A percentile compares a stretch with the other conserved stretches of the same genome.
phyloP scores from a whole-genome alignment of 2,113 vertebrate genomes.

The Cynopterus brachyotis region DNA sequence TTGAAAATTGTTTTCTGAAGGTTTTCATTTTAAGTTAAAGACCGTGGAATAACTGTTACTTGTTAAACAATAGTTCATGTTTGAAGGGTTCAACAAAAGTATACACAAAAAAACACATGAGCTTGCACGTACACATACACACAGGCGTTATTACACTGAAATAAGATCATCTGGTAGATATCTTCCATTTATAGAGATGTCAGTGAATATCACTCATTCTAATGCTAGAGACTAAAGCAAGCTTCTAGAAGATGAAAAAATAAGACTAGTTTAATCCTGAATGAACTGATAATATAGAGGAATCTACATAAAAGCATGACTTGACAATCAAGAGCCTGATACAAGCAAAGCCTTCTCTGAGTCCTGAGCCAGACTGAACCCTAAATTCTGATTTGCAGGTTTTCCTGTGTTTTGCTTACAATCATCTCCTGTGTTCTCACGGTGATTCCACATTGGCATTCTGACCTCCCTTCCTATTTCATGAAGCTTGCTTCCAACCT shows the following conservation, averaged over 20 bases:
- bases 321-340: neutral
- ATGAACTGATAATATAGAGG: neutral
- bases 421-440: neutral
- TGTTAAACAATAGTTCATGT: neutral
- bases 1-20: constrained; percentile 60
- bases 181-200: neutral
- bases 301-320: neutral
- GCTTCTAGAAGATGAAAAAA: neutral
- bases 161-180: neutral
- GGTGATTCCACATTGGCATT: neutral
- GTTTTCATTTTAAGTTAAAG: neutral
- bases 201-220: neutral
- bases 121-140: too few relatives aligned
- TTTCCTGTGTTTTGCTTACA: neutral
- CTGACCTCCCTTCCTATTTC: neutral
- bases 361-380: neutral
- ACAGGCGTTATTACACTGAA: neutral
- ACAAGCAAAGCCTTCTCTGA: neutral
- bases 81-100: neutral
- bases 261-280: neutral
- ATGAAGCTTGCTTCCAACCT: neutral
- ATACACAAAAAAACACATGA: neutral
- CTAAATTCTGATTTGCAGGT: neutral
- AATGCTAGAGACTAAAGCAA: neutral
- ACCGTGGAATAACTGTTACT: neutral